Conservation (phyloP, 1,140 invertebrate species). For the Neodiprion fabricii region DNA sequence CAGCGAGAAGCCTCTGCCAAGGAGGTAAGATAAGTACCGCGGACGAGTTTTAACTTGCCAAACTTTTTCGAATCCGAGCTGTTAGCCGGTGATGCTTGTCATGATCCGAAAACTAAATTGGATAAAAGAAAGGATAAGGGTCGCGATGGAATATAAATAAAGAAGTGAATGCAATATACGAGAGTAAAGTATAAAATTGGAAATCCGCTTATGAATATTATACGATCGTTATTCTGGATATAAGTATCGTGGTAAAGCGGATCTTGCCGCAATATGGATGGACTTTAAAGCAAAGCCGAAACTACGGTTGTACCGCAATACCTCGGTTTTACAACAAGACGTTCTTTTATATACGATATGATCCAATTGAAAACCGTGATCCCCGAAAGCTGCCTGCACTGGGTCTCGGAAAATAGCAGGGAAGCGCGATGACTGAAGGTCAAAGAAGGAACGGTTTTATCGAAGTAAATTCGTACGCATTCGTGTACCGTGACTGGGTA, state of each 20-base stretch:
- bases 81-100: too few species aligned
- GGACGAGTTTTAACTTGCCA: too few species aligned
- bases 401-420: background rate
- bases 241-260: background rate
- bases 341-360: background rate
- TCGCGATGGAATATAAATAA: too few species aligned
- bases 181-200: too few species aligned
- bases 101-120: too few species aligned
- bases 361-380: conserved; percentile 3
- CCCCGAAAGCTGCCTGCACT: background rate
- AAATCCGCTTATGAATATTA: background rate
- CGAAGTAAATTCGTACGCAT: too few species aligned
- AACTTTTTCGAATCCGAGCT: too few species aligned
- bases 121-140: too few species aligned
- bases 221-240: background rate
- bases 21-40: too few species aligned
- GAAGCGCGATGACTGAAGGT: background rate
- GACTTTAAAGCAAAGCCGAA: background rate
- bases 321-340: background rate
- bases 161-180: too few species aligned
- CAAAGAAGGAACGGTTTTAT: background rate
- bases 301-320: background rate
- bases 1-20: too few species aligned
- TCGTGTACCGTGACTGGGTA: too few species aligned
- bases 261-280: background rate